Base-by-base conservation (phyloP, 2,797 vertebrate species). In the Denticeps clupeoides region DNA sequence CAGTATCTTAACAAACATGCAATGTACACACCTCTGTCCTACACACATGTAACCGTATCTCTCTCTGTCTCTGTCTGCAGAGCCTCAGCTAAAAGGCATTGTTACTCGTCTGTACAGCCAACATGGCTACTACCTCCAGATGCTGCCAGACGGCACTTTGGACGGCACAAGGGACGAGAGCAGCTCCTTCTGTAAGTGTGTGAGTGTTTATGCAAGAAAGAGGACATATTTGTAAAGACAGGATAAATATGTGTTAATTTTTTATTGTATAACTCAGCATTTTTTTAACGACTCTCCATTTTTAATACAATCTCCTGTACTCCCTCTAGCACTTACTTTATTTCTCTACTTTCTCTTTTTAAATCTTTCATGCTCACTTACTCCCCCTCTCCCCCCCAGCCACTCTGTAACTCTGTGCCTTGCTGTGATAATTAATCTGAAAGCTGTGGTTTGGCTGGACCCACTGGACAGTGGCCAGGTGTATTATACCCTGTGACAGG, bases 81-180 rank as follows among this genome's bases (percentile, higher is more conserved):
- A 98, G 75, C 93, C 94, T 63, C 91, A 97, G 78, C 86, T 98
- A 72, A 98, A 98, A 86, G 94, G 93, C 72, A 97, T 98, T 49
- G 87, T 98, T 62, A 97, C 93, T 45, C 90, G 92, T 64, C 84
- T 98, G 1, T 97, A 89, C 85, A 96, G 89, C 77, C 87, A 91
- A 63, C 91, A 97, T 71, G 94, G 93, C 57, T 97, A 81, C 78
- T 92, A 97, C 85, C 86, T 98, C 74, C 93, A 98, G 81, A 83
- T 98, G 78, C 91, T 92, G 74, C 87, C 93, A 65, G 93, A 97
- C 71, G 93, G 94, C 73, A 89, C 88, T 55, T 87, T 97, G 65
- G 92, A 97, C 78, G 91, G 94, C 74, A 97, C 93, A 61, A 89
- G 91, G 78, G 93, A 98, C 45, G 93, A 98, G 70, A 87, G 88